Evolutionary conservation across 2,113 vertebrate genomes (phyloP).

Genomic region (Condylura cristata): DNA sequence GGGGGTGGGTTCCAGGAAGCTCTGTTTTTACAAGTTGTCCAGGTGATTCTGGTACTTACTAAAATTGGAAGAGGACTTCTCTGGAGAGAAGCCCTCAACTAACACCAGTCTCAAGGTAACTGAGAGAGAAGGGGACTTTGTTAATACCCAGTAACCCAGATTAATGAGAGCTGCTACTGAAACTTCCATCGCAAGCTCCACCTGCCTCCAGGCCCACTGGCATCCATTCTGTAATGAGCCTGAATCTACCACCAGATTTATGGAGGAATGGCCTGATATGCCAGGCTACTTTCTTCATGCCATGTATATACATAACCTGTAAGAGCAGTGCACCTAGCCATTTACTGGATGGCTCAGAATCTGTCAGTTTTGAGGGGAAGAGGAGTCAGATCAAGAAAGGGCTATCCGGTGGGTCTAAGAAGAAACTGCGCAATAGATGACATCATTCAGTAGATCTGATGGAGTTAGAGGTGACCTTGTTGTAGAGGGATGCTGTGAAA

Average conservation of each 20-base stretch:
- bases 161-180: background rate
- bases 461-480: background rate
- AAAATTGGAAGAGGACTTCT: background rate
- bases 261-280: background rate
- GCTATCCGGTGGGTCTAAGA: background rate
- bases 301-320: background rate
- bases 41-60: background rate
- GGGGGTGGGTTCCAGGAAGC: too few species aligned
- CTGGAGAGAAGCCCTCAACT: background rate
- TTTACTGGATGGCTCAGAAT: background rate
- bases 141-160: background rate
- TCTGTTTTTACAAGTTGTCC: background rate
- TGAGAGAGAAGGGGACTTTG: background rate
- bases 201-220: background rate
- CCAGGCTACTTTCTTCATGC: background rate
- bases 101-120: background rate
- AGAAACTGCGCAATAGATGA: background rate
- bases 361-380: background rate
- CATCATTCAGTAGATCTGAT: background rate
- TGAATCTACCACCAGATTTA: rapidly evolving
- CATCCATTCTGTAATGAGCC: background rate
- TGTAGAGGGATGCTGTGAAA: too few species aligned
- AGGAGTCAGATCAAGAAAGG: background rate
- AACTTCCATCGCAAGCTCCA: background rate
- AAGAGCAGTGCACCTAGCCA: background rate